Evolutionary conservation across 53 echinoderm and acorn worm species (phyloP), one percentile per base, ranked within the genome.

Genomic region (Mesocentrotus franciscanus): DNA sequence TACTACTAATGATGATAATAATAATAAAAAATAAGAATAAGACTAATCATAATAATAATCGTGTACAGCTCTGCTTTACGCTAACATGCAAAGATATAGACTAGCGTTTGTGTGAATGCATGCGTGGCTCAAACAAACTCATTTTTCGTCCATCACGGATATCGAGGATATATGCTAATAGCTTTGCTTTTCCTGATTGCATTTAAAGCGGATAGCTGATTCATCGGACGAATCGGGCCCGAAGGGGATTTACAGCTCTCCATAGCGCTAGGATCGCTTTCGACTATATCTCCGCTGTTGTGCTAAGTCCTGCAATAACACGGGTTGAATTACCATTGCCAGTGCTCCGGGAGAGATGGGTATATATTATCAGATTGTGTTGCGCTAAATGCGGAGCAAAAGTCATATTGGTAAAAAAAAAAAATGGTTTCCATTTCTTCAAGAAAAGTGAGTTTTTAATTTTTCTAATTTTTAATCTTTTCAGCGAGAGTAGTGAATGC

Each of bases 171-270:
- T 36, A 81, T 81, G 81, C 36, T 81, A 81, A 81, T 81, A 81
- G 81, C 81, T 81, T 78, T 81, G 36, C 81, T 18, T 81, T 81
- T 81, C 81, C 81, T 81, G 81, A 81, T 42, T 81, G 81, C 81
- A 81, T 81, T 81, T 81, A 81, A 81, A 81, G 36, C 81, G 81
- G 81, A 81, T 81, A 81, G 81, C 81, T 81, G 81, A 81, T 39
- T 81, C 42, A 81, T 42, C 81, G 42, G 10, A 8, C 64, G 39
- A 39, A 81, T 33, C 42, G 18, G 39, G 81, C 81, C 81, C 81
- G 81, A 81, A 42, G 81, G 78, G 81, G 81, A 36, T 81, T 81
- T 42, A 7, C 8, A 81, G 36, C 81, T 81, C 81, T 20, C 78
- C 78, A 34, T 34, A 78, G 78, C 78, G 33, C 81, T 9, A 42